Evolutionary conservation across 2,888 invertebrate genomes (phyloP), one percentile per base, ranked within the genome.

Genomic region (Eristalis tenax): DNA sequence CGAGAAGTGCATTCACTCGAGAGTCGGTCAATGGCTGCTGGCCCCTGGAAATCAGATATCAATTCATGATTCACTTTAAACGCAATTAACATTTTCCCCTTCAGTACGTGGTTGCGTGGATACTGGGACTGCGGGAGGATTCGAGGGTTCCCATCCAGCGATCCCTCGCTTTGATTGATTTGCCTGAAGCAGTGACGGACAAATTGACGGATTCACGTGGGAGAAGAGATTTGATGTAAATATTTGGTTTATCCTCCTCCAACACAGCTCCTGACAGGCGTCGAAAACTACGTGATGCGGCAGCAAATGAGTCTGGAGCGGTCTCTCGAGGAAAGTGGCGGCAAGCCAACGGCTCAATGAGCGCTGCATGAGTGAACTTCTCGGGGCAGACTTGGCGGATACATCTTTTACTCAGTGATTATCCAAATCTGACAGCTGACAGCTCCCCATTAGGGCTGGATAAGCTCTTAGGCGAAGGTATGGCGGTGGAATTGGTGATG

Each of bases 51-150:
- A 63, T 79, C 59, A 65, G 69, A 64, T 61, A 77, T 73, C 35
- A 64, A 77, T 77, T 85, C 76, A 73, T 81, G 76, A 82, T 85
- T 81, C 68, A 80, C 80, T 80, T 80, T 74, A 56, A 68, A 6
- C 50, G 77, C 69, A 85, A 85, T 85, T 82, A 85, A 82, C 57
- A 57, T 81, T 85, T 43, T 61, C 22, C 26, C 23, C 43, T 22
- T 65, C 66, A 22, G 23, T 38, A 11, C 35, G 35, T 38, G n/a
- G n/a, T n/a, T n/a, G n/a, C n/a, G n/a, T n/a, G n/a, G n/a, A n/a
- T n/a, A n/a, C n/a, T n/a, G 13, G 13, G 1, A 6, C 32, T 18
- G n/a, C 4, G 18, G 8, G 28, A 10, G 22, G 10, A 8, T 8
- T 32, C 32, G 4, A 32, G 8, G 8, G 6, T 32, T 8, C 8